These are phyloP conservation scores for Drosophila triauraria DNA, from an alignment of 1,140 invertebrate species.

Conservation along the genomic window DNA sequence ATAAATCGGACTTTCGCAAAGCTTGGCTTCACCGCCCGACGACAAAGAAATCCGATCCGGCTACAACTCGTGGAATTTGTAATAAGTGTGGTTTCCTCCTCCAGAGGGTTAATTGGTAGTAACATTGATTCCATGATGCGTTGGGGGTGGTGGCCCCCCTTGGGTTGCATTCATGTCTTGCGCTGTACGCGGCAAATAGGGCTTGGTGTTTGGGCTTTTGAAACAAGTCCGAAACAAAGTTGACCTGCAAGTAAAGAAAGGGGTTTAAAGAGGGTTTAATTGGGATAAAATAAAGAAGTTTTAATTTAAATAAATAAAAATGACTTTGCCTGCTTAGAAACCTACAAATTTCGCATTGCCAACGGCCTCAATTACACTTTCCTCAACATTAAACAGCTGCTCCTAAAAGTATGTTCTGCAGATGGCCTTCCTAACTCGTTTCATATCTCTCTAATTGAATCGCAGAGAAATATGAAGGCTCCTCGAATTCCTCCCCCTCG, in stretches of 20 bases:
- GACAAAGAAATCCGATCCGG: slow-evolving; percentile 12
- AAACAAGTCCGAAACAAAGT: slow-evolving; percentile 79
- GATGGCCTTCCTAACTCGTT: background rate
- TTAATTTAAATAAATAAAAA: too few species aligned
- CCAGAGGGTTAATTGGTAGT: slow-evolving; percentile 55
- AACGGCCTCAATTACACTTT: background rate
- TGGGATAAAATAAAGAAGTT: too few species aligned
- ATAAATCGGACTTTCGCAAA: slow-evolving; percentile 8
- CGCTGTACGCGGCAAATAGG: slow-evolving; percentile 62
- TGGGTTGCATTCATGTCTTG: slow-evolving; percentile 59
- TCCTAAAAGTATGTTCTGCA: slow-evolving; percentile 63
- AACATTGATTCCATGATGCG: slow-evolving; percentile 42
- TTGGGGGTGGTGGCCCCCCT: background rate
- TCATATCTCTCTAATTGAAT: slow-evolving; percentile 46
- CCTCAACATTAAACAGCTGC: background rate
- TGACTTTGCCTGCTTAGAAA: too few species aligned
- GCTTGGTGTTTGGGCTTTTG: slow-evolving; percentile 43
- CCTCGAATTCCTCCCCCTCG: background rate
- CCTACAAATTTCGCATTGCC: too few species aligned
- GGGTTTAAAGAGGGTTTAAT: too few species aligned
- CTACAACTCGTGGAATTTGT: slow-evolving; percentile 74
- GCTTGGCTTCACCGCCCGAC: slow-evolving; percentile 36
- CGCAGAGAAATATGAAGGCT: slow-evolving; percentile 19
- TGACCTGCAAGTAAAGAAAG: slow-evolving; percentile 65
- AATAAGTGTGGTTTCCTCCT: slow-evolving; percentile 21